These are phyloP conservation scores for Microtus obscurus DNA, from an alignment of 2,797 vertebrate species.

Conservation along the genomic window DNA sequence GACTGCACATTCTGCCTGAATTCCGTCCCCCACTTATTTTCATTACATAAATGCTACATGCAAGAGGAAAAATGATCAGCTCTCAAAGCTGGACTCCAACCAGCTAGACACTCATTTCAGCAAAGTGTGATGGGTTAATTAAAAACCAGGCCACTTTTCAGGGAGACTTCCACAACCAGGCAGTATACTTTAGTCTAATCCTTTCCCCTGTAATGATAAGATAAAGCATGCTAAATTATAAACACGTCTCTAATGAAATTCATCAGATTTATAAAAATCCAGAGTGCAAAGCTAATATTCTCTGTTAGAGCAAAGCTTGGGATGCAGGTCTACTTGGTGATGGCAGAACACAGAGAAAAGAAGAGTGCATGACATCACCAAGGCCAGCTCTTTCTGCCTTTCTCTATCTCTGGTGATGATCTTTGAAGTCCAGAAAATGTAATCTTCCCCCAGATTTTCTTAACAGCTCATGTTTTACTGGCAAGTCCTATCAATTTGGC, in stretches of 20 bases:
- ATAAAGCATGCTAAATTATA: conserved; percentile 2
- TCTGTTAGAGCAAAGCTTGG: conserved; percentile 3
- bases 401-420: conserved; percentile 28
- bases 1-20: not conserved
- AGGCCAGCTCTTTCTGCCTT: not conserved
- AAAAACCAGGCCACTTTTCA: not conserved
- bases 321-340: not conserved
- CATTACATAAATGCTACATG: not conserved
- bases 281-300: conserved; percentile 12
- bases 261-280: not conserved
- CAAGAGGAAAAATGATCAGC: not conserved
- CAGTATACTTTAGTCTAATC: not conserved
- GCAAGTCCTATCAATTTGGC: conserved; percentile 65
- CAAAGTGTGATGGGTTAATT: conserved; percentile 1
- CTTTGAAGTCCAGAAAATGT: conserved; percentile 55
- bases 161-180: conserved; percentile 31
- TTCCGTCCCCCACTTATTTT: not conserved
- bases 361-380: not conserved
- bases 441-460: conserved; percentile 46
- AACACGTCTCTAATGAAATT: not conserved
- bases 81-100: not conserved
- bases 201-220: not conserved
- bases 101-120: not conserved
- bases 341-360: not conserved
- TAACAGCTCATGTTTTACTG: conserved; percentile 55